These are phyloP conservation scores for Babylonia areolata DNA, from an alignment of 1,140 invertebrate genomes.

Conservation along the genomic window DNA sequence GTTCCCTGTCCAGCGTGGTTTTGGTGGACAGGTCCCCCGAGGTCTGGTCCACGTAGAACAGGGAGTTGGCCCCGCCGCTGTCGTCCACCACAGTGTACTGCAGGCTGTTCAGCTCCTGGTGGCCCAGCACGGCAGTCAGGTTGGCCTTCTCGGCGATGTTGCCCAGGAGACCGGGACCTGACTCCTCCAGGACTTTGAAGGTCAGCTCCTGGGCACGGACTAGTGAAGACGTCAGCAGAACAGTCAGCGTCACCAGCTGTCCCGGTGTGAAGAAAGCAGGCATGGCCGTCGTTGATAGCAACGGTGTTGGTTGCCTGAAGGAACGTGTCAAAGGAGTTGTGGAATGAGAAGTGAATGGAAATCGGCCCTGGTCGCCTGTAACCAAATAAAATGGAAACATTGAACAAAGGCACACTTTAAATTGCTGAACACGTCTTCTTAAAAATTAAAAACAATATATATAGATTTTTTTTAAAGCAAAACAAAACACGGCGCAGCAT, in stretches of 20 bases:
- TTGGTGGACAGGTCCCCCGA: constrained; percentile 47
- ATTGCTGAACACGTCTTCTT: too few relatives aligned
- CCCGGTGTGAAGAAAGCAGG: not conserved
- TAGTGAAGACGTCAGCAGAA: not conserved
- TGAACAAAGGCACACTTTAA: too few relatives aligned
- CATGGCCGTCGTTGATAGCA: not conserved
- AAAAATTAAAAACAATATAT: too few relatives aligned
- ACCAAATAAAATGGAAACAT: too few relatives aligned
- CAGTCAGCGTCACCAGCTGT: not conserved
- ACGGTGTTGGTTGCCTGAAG: not conserved
- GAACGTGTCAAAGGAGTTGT: not conserved
- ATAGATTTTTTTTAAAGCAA: too few relatives aligned
- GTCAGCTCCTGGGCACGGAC: not conserved
- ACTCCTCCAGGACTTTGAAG: constrained; percentile 27
- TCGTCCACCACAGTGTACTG: constrained; percentile 21
- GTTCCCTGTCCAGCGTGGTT: constrained; percentile 50
- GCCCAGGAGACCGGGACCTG: constrained; percentile 27
- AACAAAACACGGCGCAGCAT: too few relatives aligned
- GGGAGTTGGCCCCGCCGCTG: not conserved
- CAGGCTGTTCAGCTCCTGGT: constrained; percentile 10
- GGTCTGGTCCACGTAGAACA: constrained; percentile 48
- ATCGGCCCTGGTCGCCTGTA: not conserved
- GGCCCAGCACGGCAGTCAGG: constrained; percentile 19
- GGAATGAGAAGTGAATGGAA: not conserved
- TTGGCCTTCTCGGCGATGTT: constrained; percentile 36